Conservation (phyloP, 1,140 invertebrate species). For the Drosophila gunungcola region DNA sequence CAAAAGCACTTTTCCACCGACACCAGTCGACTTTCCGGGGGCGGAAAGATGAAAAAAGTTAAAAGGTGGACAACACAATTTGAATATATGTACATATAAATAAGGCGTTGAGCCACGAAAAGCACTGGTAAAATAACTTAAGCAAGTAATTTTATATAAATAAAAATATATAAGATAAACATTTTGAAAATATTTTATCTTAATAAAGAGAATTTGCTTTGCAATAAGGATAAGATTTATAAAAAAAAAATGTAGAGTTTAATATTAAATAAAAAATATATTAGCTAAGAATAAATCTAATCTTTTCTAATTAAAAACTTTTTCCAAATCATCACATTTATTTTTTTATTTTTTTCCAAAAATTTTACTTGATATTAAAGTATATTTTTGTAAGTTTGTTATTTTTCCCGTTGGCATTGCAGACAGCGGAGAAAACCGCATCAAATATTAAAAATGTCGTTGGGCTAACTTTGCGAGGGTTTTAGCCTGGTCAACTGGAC, state of each 20-base stretch:
- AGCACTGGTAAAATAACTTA: neutral
- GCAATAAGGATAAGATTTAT: too few species aligned
- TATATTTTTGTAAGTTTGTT: neutral
- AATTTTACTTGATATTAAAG: neutral
- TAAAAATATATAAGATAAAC: too few species aligned
- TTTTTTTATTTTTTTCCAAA: neutral
- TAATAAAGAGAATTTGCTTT: too few species aligned
- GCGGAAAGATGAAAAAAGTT: constrained; percentile 1
- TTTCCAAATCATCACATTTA: too few species aligned
- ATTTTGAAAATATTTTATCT: too few species aligned
- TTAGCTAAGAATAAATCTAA: too few species aligned
- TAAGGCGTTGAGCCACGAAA: constrained; percentile 5
- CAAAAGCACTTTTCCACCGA: constrained; percentile 1
- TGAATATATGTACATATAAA: constrained; percentile 45
- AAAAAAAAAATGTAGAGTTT: too few species aligned
- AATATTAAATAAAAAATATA: too few species aligned
- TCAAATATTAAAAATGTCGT: constrained; percentile 52
- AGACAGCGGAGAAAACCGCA: constrained; percentile 7
- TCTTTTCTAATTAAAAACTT: too few species aligned
- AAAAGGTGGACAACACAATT: constrained; percentile 26
- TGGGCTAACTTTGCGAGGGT: constrained; percentile 23
- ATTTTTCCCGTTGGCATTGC: neutral
- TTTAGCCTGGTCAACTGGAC: neutral
- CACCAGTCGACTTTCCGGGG: neutral
- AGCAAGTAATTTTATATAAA: too few species aligned